Conservation (phyloP, 2,797 vertebrate species). For the Amniataba percoides region DNA sequence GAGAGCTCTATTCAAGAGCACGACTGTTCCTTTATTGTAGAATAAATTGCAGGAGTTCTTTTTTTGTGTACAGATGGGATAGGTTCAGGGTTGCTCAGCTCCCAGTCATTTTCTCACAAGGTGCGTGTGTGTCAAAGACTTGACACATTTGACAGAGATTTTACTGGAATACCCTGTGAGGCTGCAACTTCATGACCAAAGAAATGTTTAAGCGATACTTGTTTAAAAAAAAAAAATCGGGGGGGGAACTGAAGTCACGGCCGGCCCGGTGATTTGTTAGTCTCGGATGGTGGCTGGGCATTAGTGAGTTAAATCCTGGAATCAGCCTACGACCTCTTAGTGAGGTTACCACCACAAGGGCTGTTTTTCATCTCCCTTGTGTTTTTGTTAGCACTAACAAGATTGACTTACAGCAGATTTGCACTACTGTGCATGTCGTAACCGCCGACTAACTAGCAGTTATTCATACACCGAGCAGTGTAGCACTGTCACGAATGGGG, state of each 20-base stretch:
- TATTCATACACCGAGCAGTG: conserved; percentile 60
- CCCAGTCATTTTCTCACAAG: conserved; percentile 52
- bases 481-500: conserved; percentile 42
- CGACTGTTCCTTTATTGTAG: conserved; percentile 73
- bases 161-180: conserved; percentile 41
- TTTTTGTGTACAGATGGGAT: conserved; percentile 72
- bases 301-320: conserved; percentile 66
- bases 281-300: conserved; percentile 56
- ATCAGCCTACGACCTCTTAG: conserved; percentile 63
- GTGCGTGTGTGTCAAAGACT: conserved; percentile 50
- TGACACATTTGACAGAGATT: conserved; percentile 28
- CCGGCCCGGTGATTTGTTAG: conserved; percentile 64
- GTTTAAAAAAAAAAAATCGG: conserved; percentile 39
- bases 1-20: conserved; percentile 70
- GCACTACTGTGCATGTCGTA: conserved; percentile 66
- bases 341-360: conserved; percentile 71
- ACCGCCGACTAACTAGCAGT: conserved; percentile 67
- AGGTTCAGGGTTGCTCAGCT: conserved; percentile 58
- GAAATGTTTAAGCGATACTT: conserved; percentile 31
- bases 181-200: conserved; percentile 28
- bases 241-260: conserved; percentile 18
- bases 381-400: conserved; percentile 76
- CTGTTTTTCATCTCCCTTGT: conserved; percentile 74
- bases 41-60: conserved; percentile 64
- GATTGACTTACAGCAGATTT: conserved; percentile 80